Base-by-base conservation (phyloP, 2,797 vertebrate genomes). In the Microctenopoma stevenorrisi region DNA sequence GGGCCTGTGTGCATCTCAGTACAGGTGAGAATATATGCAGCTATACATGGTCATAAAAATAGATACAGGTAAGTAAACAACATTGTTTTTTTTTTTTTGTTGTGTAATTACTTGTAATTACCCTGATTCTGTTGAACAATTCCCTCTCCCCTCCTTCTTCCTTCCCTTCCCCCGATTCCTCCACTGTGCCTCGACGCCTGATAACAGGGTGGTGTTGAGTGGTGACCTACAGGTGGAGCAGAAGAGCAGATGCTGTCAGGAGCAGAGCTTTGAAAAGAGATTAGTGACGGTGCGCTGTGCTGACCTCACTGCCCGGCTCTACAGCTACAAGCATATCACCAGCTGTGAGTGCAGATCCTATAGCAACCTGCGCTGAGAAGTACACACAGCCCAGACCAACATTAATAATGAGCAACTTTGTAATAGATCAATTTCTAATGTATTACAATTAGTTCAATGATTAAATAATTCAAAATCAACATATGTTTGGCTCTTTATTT, bases 271-370 rank as follows among this genome's bases (percentile, higher is more conserved):
- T 1, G 79, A 88, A 70, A 68, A 1, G 35, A 88, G 63, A 33
- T 0, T 0, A 0, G 53, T 89, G 51, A 74, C 44, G 14, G 67
- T 93, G 75, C 64, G 11, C 1, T 94, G 93, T 55, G 26, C 7
- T 0, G 59, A 82, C 50, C 50, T 7, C 28, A 44, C 66, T 0
- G 28, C 6, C 22, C 79, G 48, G 60, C 28, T 2, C 0, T 70
- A 75, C 47, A 0, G 4, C 18, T 91, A 93, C 78, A 64, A 35
- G 46, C 90, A 93, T 5, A 65, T 93, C 71, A 91, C 71, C 9
- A n/a, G 70, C 59, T 94, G 93, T 44, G 49, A 73, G 40, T 93
- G 89, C 64, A 55, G 6, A 62, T 7, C 3, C n/a, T 86, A 84
- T 0, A 7, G 7, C 0, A 42, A 1, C 1, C 1, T 33, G 15